phyloP scores from a whole-genome alignment of 2,797 vertebrate species.

The Heteromormyrus szaboi region DNA sequence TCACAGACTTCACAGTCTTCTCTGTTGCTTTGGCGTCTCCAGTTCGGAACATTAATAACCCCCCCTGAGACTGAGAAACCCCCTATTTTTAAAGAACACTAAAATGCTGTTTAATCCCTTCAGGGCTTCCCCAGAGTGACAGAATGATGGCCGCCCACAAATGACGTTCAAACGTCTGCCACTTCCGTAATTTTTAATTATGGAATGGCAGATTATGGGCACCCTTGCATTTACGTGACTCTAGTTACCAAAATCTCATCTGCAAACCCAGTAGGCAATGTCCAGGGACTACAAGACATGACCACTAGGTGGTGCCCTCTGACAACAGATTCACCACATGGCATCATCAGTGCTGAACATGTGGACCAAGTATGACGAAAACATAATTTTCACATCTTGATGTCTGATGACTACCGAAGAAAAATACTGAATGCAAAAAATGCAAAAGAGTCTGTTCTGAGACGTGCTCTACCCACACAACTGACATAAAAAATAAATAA shows the following conservation, averaged over 20 bases:
- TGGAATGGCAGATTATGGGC: neutral
- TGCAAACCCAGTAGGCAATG: neutral
- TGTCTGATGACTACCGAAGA: neutral
- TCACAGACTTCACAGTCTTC: neutral
- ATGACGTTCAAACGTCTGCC: neutral
- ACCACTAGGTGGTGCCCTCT: slow-evolving; percentile 13
- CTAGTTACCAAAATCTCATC: neutral
- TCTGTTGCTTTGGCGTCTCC: neutral
- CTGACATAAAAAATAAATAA: neutral
- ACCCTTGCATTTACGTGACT: neutral
- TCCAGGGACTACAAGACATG: neutral
- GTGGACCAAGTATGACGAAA: neutral
- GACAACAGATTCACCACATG: neutral
- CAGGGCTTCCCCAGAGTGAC: neutral
- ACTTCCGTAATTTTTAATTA: neutral
- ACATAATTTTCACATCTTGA: neutral
- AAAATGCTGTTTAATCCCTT: neutral
- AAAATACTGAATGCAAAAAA: neutral
- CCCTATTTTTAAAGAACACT: neutral
- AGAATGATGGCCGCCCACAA: neutral
- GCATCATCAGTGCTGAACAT: neutral
- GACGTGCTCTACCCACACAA: neutral
- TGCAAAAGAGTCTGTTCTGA: neutral
- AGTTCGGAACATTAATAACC: neutral
- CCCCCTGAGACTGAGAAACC: neutral